phyloP scores from a whole-genome alignment of 30 jellyfish, hydroid and myxozoan genomes.

The Pelagia noctiluca region DNA sequence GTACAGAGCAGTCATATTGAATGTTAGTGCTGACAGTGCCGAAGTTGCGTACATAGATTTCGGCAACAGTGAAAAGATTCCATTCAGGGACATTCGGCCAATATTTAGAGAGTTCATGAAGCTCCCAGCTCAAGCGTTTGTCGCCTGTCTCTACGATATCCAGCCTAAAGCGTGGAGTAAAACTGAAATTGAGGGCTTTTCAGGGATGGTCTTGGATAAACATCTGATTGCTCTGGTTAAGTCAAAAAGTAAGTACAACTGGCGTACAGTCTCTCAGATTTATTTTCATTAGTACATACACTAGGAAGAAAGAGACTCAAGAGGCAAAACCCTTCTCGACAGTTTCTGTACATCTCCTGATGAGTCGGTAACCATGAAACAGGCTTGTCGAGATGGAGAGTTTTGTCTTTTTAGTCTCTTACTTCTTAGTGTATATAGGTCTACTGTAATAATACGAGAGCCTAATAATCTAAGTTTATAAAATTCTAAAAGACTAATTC shows the following conservation, averaged over 20 bases:
- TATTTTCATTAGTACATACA: too few relatives aligned
- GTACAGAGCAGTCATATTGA: conserved; percentile 77
- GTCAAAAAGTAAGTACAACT: conserved; percentile 71
- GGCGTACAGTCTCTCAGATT: too few relatives aligned
- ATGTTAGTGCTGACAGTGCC: conserved; percentile 23
- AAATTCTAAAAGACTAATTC: too few relatives aligned
- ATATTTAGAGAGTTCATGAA: conserved; percentile 64
- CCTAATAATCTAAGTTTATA: too few relatives aligned
- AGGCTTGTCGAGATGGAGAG: too few relatives aligned
- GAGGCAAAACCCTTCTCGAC: too few relatives aligned
- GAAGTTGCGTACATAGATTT: conserved; percentile 79
- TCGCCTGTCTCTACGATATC: conserved; percentile 73
- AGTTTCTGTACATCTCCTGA: too few relatives aligned
- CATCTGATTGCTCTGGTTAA: conserved; percentile 81
- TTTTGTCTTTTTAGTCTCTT: too few relatives aligned
- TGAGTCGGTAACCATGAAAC: too few relatives aligned
- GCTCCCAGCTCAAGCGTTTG: conserved; percentile 87
- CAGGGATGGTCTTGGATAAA: conserved; percentile 70
- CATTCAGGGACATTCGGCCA: conserved; percentile 50
- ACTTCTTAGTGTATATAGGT: too few relatives aligned
- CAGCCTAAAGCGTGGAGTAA: conserved; percentile 54
- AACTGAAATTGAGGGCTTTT: conserved; percentile 39
- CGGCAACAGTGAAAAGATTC: conserved; percentile 75
- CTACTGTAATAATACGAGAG: too few relatives aligned
- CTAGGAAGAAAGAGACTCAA: too few relatives aligned